Base-by-base conservation (phyloP, 2,888 invertebrate genomes). In the Cosmia trapezina region DNA sequence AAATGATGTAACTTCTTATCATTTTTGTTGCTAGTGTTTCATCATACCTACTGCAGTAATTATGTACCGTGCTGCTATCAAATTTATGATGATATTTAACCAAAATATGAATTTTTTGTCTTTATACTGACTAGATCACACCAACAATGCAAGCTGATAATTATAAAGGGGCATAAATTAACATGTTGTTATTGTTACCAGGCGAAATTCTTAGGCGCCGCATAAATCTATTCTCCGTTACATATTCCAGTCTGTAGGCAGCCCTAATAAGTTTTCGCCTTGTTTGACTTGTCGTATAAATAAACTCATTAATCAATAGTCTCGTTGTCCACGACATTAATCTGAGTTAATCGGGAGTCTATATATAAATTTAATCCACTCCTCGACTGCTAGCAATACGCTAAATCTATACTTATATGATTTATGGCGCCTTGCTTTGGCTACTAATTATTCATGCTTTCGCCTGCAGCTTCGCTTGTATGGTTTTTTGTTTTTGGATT, bases 261-360 rank as follows among this genome's bases (percentile, higher is more conserved):
- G 51, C 54, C 62, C 72, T 84, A 84, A 84, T 84, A 81, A 76
- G 76, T 84, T 86, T 71, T 69, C 85, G 79, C 85, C 71, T 78
- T 83, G 86, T 87, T 85, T 75, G 83, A 87, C 80, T 75, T 80
- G 83, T 74, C 67, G 74, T 70, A 78, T 87, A 85, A 78, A 83
- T 87, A 87, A 78, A 67, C 70, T 71, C 86, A 85, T 87, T 85
- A 85, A 80, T 85, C 83, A 85, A 76, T 80, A 65, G 69, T 59
- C 71, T 80, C 54, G 75, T 73, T 87, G 86, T 85, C 78, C 66
- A 41, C 75, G 67, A 81, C 76, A 76, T 85, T 85, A 81, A 85
- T 85, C 76, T 84, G 63, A 56, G 70, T 73, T 83, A 70, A 85
- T 81, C 78, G 53, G 66, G 61, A 73, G 61, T 62, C 76, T 81